Percentiles rank a stretch among this genome's conserved stretches.
These are phyloP conservation scores for Sycophila sp. DNA, from an alignment of 1,140 invertebrate genomes.

Conservation along the genomic window DNA sequence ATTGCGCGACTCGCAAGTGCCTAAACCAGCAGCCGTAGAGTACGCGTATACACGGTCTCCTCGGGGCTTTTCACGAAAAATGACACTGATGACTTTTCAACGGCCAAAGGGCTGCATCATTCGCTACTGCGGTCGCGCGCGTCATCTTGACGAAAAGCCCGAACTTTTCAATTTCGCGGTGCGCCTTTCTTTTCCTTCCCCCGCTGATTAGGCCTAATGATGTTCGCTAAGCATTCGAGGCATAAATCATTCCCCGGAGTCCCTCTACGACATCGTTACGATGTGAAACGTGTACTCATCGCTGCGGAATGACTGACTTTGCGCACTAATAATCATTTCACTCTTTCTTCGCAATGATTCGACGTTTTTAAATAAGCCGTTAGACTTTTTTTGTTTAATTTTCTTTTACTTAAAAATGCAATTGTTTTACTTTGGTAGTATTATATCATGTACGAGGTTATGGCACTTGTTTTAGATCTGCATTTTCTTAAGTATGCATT, in stretches of 20 bases:
- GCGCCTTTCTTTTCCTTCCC: neutral
- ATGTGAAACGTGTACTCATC: too few relatives aligned
- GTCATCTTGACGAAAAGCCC: conserved; percentile 12
- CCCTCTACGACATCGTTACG: too few relatives aligned
- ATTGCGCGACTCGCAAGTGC: neutral
- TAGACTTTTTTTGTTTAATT: too few relatives aligned
- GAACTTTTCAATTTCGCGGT: neutral
- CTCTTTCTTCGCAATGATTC: too few relatives aligned
- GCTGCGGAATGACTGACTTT: too few relatives aligned
- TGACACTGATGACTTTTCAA: conserved; percentile 17
- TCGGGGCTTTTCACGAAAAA: conserved; percentile 19
- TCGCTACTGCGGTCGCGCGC: neutral
- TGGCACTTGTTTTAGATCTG: too few relatives aligned
- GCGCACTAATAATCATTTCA: too few relatives aligned
- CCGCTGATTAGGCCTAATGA: conserved; percentile 29
- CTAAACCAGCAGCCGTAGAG: neutral
- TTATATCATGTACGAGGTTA: too few relatives aligned
- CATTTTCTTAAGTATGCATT: too few relatives aligned
- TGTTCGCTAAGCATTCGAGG: neutral
- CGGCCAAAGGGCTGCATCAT: conserved; percentile 8
- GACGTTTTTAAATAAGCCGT: too few relatives aligned
- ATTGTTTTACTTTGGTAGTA: too few relatives aligned
- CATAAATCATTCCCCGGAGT: conserved; percentile 26
- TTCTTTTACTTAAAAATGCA: too few relatives aligned
- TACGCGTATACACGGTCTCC: neutral